phyloP scores from a whole-genome alignment of 2,888 invertebrate genomes.

The Harpalus rufipes region DNA sequence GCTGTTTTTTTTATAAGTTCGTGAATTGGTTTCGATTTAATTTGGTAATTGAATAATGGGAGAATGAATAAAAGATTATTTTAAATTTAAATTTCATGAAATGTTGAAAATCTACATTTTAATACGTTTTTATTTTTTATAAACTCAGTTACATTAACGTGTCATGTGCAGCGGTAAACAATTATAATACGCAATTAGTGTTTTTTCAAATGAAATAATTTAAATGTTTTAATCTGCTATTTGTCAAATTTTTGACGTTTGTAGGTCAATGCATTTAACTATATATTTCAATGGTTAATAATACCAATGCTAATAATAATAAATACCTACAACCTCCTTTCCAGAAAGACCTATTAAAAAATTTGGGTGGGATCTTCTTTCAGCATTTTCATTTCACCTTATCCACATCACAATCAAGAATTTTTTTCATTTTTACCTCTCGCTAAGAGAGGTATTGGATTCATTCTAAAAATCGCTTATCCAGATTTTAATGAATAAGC shows the following conservation, averaged over 20 bases:
- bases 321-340: no score
- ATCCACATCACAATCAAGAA: no score
- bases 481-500: no score
- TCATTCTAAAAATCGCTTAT: no score
- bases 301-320: no score
- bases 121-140: conserved; percentile 2
- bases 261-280: neutral
- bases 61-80: neutral
- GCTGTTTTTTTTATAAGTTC: no score
- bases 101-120: neutral
- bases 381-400: no score
- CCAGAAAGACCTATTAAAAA: no score
- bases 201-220: conserved; percentile 3
- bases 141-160: neutral
- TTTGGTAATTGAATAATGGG: neutral
- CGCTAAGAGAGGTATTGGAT: no score
- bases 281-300: neutral
- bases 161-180: neutral
- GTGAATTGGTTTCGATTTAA: neutral
- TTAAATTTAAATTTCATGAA: neutral
- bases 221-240: neutral
- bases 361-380: no score
- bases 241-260: neutral
- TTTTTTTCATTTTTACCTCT: no score
- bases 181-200: conserved; percentile 3